phyloP scores from a whole-genome alignment of 37 sponge, comb jelly and placozoan species.

The Halisarca cf. caerulea region DNA sequence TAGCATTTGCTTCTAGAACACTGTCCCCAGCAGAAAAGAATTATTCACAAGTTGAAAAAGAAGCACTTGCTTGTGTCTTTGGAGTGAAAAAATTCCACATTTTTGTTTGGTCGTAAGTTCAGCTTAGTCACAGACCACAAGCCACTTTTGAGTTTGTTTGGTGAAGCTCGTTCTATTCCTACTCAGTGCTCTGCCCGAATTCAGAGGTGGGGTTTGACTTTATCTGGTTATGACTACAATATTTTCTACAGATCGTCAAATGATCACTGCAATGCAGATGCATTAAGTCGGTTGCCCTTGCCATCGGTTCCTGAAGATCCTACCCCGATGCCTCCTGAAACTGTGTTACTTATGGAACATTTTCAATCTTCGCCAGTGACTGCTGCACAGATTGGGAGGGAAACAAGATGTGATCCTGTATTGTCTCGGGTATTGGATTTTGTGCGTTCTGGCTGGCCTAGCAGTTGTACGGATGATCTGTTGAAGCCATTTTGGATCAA shows the following conservation, averaged over 20 bases:
- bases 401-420: conserved; percentile 13
- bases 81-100: not conserved
- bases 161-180: not conserved
- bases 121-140: not conserved
- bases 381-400: not conserved
- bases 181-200: not conserved
- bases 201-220: not conserved
- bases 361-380: not conserved
- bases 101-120: not conserved
- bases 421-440: not conserved
- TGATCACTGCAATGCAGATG: conserved; percentile 11
- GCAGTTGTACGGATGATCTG: not conserved
- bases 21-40: not conserved
- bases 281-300: not conserved
- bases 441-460: not conserved
- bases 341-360: conserved; percentile 3
- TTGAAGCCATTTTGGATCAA: not conserved
- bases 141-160: not conserved
- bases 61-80: not conserved
- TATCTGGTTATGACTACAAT: conserved; percentile 1
- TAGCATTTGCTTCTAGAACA: not conserved
- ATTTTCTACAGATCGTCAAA: not conserved
- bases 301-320: not conserved
- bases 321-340: not conserved
- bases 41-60: not conserved